Percentiles rank a stretch among this genome's conserved stretches.
phyloP scores from a whole-genome alignment of 2,888 invertebrate genomes.

The Bombyx huttoni region DNA sequence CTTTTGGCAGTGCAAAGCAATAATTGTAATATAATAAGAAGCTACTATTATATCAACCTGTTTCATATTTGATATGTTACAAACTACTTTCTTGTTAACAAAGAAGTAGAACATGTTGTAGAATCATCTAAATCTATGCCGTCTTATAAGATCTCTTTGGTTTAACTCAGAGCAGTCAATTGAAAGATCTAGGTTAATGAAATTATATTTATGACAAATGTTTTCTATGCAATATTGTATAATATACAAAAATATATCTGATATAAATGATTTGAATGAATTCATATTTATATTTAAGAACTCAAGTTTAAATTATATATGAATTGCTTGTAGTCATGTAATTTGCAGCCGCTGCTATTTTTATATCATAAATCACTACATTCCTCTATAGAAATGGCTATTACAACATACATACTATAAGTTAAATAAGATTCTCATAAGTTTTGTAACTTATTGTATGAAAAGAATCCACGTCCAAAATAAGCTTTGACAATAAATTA shows the following conservation, averaged over 20 bases:
- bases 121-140: conserved; percentile 13
- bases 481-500: conserved; percentile 3
- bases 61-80: not conserved
- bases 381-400: conserved; percentile 13
- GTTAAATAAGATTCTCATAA: not conserved
- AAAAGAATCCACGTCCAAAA: not conserved
- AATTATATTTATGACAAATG: conserved; percentile 46
- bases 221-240: conserved; percentile 44
- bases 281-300: conserved; percentile 42
- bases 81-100: not conserved
- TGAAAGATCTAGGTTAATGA: conserved; percentile 29
- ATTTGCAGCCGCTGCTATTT: conserved; percentile 29
- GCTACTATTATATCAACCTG: not conserved
- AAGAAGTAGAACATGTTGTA: not conserved
- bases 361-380: conserved; percentile 18
- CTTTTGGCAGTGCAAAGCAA: not conserved
- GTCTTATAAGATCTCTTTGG: conserved; percentile 29
- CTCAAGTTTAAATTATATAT: conserved; percentile 31
- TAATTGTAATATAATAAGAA: not conserved
- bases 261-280: conserved; percentile 53
- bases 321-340: conserved; percentile 35
- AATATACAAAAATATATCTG: conserved; percentile 53
- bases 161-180: not conserved
- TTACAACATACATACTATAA: conserved; percentile 7
- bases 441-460: not conserved